These are phyloP conservation scores for Macrocentrus cingulum DNA, from an alignment of 1,140 invertebrate genomes.

Conservation along the genomic window DNA sequence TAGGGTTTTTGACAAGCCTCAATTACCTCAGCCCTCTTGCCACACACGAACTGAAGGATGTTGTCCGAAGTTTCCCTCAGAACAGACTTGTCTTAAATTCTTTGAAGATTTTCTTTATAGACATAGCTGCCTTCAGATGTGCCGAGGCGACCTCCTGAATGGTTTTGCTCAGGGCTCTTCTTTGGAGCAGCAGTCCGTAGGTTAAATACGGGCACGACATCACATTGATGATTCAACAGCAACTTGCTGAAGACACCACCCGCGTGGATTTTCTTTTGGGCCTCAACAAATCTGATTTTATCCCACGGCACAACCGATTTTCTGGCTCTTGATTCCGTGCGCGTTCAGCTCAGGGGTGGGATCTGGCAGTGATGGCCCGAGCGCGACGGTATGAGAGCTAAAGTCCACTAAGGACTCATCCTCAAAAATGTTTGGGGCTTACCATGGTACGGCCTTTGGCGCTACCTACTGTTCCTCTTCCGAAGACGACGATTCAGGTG, in stretches of 20 bases:
- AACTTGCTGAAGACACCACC: constrained; percentile 30
- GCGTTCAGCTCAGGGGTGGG: constrained; percentile 26
- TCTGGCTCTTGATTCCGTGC: constrained; percentile 29
- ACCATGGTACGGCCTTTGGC: no score
- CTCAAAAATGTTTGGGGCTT: no score
- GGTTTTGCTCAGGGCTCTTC: no score
- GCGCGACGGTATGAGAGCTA: constrained; percentile 27
- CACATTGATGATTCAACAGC: constrained; percentile 25
- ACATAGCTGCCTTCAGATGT: no score
- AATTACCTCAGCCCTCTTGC: constrained; percentile 1
- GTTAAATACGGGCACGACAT: no score
- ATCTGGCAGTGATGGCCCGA: constrained; percentile 28
- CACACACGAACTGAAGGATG: constrained; percentile 5
- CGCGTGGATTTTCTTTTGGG: constrained; percentile 36
- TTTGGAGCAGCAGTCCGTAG: no score
- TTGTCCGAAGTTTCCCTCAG: constrained; percentile 9
- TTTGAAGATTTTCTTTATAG: no score
- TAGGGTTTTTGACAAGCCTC: not conserved
- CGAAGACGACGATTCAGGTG: no score
- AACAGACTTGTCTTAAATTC: constrained; percentile 1
- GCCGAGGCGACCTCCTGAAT: no score
- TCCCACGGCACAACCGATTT: constrained; percentile 29
- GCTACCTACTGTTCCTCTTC: no score
- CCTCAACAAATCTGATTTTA: constrained; percentile 34
- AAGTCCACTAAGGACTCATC: not conserved